A percentile compares a stretch with the other conserved stretches of the same genome.
These are phyloP conservation scores for Verasper variegatus DNA, from an alignment of 2,113 vertebrate genomes.

Conservation along the genomic window DNA sequence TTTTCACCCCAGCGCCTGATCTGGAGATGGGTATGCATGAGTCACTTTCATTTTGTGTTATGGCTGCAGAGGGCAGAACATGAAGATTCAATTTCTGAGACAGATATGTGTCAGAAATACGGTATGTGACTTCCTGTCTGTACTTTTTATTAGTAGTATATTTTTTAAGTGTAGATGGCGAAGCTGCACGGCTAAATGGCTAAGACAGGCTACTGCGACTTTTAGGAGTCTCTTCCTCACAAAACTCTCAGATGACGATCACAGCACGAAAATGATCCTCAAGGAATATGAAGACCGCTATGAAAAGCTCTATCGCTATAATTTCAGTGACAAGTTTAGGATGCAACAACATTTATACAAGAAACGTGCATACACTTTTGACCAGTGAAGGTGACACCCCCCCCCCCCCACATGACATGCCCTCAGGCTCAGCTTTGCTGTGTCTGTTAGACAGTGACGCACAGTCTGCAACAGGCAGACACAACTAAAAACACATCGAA, in stretches of 20 bases:
- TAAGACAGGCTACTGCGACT: not conserved
- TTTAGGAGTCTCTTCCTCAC: not conserved
- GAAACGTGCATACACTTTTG: too few relatives aligned
- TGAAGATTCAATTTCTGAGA: not conserved
- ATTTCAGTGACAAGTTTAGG: too few relatives aligned
- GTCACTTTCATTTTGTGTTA: constrained; percentile 5
- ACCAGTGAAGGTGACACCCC: too few relatives aligned
- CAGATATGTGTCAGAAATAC: too few relatives aligned
- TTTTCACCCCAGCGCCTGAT: not conserved
- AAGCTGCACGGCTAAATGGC: not conserved
- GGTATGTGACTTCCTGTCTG: not conserved
- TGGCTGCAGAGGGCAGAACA: not conserved
- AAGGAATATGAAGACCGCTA: constrained; percentile 80
- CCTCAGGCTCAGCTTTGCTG: too few relatives aligned
- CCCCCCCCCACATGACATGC: too few relatives aligned
- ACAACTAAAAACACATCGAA: too few relatives aligned
- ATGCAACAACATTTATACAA: too few relatives aligned
- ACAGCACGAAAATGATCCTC: constrained; percentile 78
- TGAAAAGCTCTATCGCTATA: too few relatives aligned
- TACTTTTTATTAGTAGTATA: not conserved
- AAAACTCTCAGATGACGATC: constrained; percentile 59
- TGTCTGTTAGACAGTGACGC: too few relatives aligned
- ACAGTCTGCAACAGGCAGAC: too few relatives aligned
- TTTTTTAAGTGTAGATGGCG: not conserved
- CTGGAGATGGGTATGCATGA: not conserved